Conservation (phyloP, 2,797 vertebrate genomes). For the Eulemur coronatus region DNA sequence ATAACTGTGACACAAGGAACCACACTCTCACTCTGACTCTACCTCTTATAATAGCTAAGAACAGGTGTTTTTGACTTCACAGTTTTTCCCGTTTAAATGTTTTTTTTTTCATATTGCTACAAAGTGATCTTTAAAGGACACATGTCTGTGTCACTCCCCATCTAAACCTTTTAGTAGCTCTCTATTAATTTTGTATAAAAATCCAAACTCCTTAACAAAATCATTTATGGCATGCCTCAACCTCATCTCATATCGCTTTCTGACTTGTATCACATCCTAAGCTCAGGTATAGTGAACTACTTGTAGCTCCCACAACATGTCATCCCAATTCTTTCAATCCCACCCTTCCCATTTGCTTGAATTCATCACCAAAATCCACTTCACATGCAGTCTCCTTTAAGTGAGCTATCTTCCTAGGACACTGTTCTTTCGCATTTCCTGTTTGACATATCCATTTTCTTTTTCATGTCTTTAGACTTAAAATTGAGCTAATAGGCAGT, state of each 20-base stretch:
- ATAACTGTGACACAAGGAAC: background rate
- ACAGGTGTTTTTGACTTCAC: background rate
- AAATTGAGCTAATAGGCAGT: background rate
- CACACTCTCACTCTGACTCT: background rate
- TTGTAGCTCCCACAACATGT: background rate
- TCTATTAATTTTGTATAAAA: slow-evolving; percentile 3
- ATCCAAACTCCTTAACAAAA: background rate
- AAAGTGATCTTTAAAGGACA: background rate
- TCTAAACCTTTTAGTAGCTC: background rate
- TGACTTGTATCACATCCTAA: background rate
- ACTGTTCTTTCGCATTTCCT: background rate
- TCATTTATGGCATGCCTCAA: background rate
- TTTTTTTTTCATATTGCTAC: background rate
- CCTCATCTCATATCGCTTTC: background rate
- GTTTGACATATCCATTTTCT: background rate
- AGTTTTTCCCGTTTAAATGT: background rate
- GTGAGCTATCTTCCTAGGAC: background rate
- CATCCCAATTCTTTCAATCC: background rate
- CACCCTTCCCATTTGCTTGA: background rate
- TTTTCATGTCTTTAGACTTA: background rate
- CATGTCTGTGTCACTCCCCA: background rate
- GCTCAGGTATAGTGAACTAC: background rate
- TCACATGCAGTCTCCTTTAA: background rate
- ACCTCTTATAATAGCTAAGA: background rate
- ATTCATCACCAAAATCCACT: background rate